Evolutionary conservation across 2,888 invertebrate species (phyloP).

Genomic region (Drosophila neotestacea): DNA sequence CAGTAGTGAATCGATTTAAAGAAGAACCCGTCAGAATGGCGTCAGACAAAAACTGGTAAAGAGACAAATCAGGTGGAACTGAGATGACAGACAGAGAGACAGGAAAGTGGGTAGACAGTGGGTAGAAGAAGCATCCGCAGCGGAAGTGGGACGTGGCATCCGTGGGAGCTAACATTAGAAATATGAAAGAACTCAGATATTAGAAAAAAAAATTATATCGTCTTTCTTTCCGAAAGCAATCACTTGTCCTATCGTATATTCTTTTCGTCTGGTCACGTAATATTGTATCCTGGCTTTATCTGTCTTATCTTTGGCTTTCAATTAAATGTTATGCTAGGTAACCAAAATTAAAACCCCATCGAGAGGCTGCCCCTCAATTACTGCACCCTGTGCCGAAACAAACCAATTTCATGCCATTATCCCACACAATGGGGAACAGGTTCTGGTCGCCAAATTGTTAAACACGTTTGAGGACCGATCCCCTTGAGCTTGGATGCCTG

Average conservation of each 20-base stretch:
- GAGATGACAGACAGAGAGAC: conserved; percentile 10
- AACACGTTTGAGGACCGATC: conserved; percentile 24
- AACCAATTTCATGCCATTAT: conserved; percentile 52
- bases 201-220: not conserved
- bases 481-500: conserved; percentile 2
- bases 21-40: not conserved
- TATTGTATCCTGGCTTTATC: conserved; percentile 6
- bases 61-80: conserved; percentile 11
- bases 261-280: conserved; percentile 26
- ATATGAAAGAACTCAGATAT: not conserved
- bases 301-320: conserved; percentile 10
- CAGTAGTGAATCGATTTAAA: not conserved
- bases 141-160: conserved; percentile 66
- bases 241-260: not conserved
- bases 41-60: not conserved
- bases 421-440: conserved; percentile 68
- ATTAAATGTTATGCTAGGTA: conserved; percentile 16
- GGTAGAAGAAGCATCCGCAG: conserved; percentile 52
- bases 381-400: conserved; percentile 8
- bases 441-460: conserved; percentile 47
- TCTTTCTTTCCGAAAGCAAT: not conserved
- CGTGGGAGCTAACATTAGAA: conserved; percentile 47
- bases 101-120: conserved; percentile 23
- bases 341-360: conserved; percentile 10
- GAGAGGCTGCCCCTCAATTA: conserved; percentile 11